Percentiles rank a stretch among this genome's conserved stretches.
Conservation (phyloP, 2,888 invertebrate species). For the Rhingia rostrata region DNA sequence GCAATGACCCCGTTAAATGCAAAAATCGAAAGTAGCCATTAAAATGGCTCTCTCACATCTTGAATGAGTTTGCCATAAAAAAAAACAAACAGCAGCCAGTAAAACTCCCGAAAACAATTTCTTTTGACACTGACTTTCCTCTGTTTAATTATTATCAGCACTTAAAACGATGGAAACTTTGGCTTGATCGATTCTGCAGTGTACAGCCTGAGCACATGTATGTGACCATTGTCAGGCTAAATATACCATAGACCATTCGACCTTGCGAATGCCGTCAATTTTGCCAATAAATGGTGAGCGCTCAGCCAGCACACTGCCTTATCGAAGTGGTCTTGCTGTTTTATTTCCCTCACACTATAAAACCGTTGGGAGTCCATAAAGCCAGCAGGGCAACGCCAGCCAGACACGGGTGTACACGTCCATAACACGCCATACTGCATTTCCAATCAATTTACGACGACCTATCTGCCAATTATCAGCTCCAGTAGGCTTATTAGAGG, state of each 20-base stretch:
- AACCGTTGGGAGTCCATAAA: slow-evolving; percentile 32
- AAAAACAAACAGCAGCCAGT: slow-evolving; percentile 15
- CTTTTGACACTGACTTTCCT: slow-evolving; percentile 39
- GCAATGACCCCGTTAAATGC: slow-evolving; percentile 59
- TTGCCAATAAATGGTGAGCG: not conserved
- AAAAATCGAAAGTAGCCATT: slow-evolving; percentile 62
- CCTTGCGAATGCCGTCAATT: slow-evolving; percentile 50
- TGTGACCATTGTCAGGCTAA: slow-evolving; percentile 19
- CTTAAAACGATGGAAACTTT: slow-evolving; percentile 16
- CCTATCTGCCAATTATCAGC: slow-evolving; percentile 43
- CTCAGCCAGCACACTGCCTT: slow-evolving; percentile 3
- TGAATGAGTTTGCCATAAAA: slow-evolving; percentile 42
- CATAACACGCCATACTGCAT: slow-evolving; percentile 4
- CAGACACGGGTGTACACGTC: not conserved
- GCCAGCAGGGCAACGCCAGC: too few relatives aligned
- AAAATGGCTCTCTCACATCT: slow-evolving; percentile 33
- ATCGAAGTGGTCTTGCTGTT: slow-evolving; percentile 3
- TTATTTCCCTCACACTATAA: slow-evolving; percentile 25
- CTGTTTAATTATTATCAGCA: slow-evolving; percentile 33
- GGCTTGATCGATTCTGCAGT: slow-evolving; percentile 32
- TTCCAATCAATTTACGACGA: slow-evolving; percentile 45
- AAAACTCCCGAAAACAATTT: slow-evolving; percentile 14
- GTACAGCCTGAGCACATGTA: not conserved
- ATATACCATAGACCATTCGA: slow-evolving; percentile 34
- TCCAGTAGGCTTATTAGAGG: slow-evolving; percentile 24